Evolutionary conservation across 2,888 invertebrate genomes (phyloP), one percentile per base, ranked within the genome.

Genomic region (Pegoplata infirma): DNA sequence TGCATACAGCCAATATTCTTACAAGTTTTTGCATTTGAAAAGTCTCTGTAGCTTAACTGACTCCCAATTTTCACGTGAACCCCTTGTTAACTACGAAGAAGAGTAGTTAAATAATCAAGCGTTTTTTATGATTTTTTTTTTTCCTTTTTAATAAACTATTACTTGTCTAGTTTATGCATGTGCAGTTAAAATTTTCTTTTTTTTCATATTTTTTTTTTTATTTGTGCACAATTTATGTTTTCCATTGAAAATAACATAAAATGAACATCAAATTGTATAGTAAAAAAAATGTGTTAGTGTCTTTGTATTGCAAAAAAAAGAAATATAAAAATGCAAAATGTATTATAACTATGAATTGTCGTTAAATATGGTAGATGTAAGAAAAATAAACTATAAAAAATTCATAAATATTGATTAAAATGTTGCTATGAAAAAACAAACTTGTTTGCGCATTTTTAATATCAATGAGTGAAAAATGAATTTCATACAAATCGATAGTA

Each of bases 351-450:
- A 32, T 32, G 32, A 32, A 32, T 44, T 66, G 25, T 53, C 28
- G 12, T 58, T 49, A 17, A 25, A 17, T 8, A 58, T 32, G 32
- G 2, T 32, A 7, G 32, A 32, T 32, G 32, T 2, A n/a, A n/a
- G 8, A 49, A 68, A 47, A 68, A n/a, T 3, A 36, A 1, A 16
- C 19, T 17, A 40, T 40, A 51, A 69, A 69, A 69, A 28, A 49
- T 32, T 21, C 28, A 68, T 40, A 28, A 49, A 12, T 59, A 59
- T 69, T 59, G 49, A 69, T 51, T 69, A 32, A n/a, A n/a, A n/a
- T n/a, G n/a, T n/a, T n/a, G n/a, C n/a, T n/a, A n/a, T n/a, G n/a
- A n/a, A n/a, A n/a, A 8, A 32, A 10, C 10, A 3, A 32, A 32
- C 2, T 32, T 32, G 32, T 10, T 10, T 3, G 12, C 32, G 10